Evolutionary conservation across 37 sponge, comb jelly and placozoan species (phyloP), one percentile per base, ranked within the genome.

Genomic region (Agelas oroides): DNA sequence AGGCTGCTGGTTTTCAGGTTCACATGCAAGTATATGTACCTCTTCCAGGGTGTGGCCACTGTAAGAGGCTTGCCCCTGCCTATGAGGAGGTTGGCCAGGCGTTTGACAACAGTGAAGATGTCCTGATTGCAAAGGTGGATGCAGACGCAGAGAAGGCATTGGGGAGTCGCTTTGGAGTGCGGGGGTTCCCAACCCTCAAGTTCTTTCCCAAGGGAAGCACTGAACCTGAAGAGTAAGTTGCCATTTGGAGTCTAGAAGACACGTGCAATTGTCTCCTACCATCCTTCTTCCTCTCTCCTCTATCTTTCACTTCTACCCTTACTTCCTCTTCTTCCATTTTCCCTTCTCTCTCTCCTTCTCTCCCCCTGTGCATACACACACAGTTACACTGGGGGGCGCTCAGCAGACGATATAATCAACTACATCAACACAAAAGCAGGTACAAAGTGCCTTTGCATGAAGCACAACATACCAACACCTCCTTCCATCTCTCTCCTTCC

Each of bases 11-110:
- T n/a, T 15, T 71, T n/a, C n/a, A 8, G 46, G 46, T 46, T 46
- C 6, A 46, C 3, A 8, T 46, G 46, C 6, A 46, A 8, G 46
- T 8, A 46, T 46, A 46, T 46, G 46, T 46, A 46, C 46, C 6
- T 46, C 46, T 8, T 46, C n/a, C 60, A 95, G 95, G 98, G 98
- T 98, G 98, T 86, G 98, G 98, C 37, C 98, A 98, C 78, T 98
- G 98, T 78, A 98, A 98, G 79, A 63, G 89, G 11, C 81, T 98
- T 24, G 98, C 94, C 28, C 96, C 98, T 16, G 96, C 79, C 21
- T 98, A 93, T 65, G 98, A 98, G 60, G 81, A 95, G 65, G 96
- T 95, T 0, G 98, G 96, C 6, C 81, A 80, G 54, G 96, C 96
- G 1, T 98, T 91, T 72, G 90, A 81, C 62, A 82, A 79, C 31